A percentile compares a stretch with the other conserved stretches of the same genome.
These are phyloP conservation scores for Xylota sylvarum DNA, from an alignment of 2,888 invertebrate genomes.

Conservation along the genomic window DNA sequence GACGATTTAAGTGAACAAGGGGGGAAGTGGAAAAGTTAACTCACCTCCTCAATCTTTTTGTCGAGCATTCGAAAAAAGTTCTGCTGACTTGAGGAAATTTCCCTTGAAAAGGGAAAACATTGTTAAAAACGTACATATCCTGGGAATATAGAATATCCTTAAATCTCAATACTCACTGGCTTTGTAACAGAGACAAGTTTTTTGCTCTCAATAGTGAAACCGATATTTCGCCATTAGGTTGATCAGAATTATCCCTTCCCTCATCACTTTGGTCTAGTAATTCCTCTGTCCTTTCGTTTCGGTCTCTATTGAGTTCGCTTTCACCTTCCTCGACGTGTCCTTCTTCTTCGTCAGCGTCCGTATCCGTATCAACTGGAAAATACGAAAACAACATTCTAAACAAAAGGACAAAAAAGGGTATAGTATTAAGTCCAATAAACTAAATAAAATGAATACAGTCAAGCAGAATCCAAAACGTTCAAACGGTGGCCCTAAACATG, in stretches of 20 bases:
- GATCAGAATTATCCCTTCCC: conserved; percentile 81
- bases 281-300: conserved; percentile 83
- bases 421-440: no score
- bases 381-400: neutral
- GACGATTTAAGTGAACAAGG: neutral
- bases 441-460: no score
- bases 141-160: neutral
- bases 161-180: conserved; percentile 85
- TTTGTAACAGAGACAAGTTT: conserved; percentile 86
- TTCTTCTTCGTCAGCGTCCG: conserved; percentile 85
- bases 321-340: conserved; percentile 84
- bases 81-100: conserved; percentile 94
- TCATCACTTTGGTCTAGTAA: conserved; percentile 82
- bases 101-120: conserved; percentile 86
- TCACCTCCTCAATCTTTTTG: conserved; percentile 95
- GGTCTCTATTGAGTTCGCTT: conserved; percentile 82
- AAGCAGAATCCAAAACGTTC: no score
- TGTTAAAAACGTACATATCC: conserved; percentile 57
- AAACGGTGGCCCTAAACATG: no score
- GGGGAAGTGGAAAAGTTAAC: conserved; percentile 79
- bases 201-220: conserved; percentile 85
- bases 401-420: neutral
- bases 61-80: conserved; percentile 97
- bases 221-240: conserved; percentile 84
- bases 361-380: conserved; percentile 83